Evolutionary conservation across 1,140 invertebrate species (phyloP), one percentile per base, ranked within the genome.

Genomic region (Nasonia vitripennis): DNA sequence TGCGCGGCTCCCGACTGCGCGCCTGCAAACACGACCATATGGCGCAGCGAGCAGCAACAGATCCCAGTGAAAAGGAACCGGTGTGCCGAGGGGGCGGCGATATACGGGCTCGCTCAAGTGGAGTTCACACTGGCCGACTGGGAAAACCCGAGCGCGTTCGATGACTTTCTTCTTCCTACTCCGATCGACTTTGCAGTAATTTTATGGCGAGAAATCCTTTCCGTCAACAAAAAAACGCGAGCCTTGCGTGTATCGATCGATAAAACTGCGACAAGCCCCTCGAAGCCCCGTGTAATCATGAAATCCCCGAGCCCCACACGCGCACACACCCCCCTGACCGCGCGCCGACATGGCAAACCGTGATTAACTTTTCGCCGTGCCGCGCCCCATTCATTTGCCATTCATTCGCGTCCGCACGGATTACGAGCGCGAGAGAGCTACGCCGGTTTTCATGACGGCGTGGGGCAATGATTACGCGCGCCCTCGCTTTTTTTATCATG

Each of bases 351-450:
- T 91, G 90, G 92, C 91, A 92, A 93, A 92, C 92, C 92, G 92
- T 93, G 93, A 93, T 93, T 93, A 93, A 93, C 93, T 93, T 93
- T 93, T 93, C 91, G 91, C 90, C 91, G 90, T 91, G 89, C 78
- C 79, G 51, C 91, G 87, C 92, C 91, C 91, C 89, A 93, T 93
- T 93, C 92, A 93, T 93, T 93, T 93, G 91, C 91, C 91, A 93
- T 93, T 93, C 93, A 93, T 93, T 93, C 91, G 91, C 88, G 91
- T 93, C 91, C 91, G 89, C 91, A 90, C 90, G 91, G 91, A 93
- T 93, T 93, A 92, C 88, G 81, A 84, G 75, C 31, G 71, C 10
- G 81, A 31, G 68, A 12, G 70, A 73, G 68, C 27, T 27, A 71
- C 0, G 68, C 41, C 68, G n/a, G 75, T 83, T 86, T 86, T 86